Conservation (phyloP, 1,140 invertebrate species). For the Atta colombica region DNA sequence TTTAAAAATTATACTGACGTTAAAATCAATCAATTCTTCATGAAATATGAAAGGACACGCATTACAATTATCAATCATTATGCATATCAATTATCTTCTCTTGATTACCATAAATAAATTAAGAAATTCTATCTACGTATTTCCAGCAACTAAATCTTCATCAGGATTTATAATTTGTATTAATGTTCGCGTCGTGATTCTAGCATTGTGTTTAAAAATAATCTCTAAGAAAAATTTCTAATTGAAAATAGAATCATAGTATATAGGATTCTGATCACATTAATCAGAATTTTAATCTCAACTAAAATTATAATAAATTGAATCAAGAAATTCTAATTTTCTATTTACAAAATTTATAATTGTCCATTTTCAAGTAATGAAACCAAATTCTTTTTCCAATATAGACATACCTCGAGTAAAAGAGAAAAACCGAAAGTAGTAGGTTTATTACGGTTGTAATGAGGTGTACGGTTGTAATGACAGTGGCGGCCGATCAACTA, state of each 20-base stretch:
- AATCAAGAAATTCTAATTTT: no score
- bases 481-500: not conserved
- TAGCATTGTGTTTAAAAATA: no score
- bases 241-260: not conserved
- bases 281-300: no score
- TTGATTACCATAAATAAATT: not conserved
- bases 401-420: not conserved
- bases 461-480: no score
- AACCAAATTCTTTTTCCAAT: not conserved
- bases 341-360: no score
- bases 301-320: no score
- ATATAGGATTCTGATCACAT: no score
- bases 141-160: not conserved
- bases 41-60: not conserved
- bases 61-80: not conserved
- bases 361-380: no score
- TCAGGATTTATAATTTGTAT: no score
- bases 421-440: not conserved
- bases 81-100: not conserved
- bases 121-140: not conserved
- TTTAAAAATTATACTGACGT: not conserved
- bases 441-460: conserved; percentile 14
- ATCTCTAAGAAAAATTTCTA: no score
- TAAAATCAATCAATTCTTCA: not conserved
- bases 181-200: no score